Evolutionary conservation across 2,888 invertebrate genomes (phyloP).

Genomic region (Ecliptopera silaceata): DNA sequence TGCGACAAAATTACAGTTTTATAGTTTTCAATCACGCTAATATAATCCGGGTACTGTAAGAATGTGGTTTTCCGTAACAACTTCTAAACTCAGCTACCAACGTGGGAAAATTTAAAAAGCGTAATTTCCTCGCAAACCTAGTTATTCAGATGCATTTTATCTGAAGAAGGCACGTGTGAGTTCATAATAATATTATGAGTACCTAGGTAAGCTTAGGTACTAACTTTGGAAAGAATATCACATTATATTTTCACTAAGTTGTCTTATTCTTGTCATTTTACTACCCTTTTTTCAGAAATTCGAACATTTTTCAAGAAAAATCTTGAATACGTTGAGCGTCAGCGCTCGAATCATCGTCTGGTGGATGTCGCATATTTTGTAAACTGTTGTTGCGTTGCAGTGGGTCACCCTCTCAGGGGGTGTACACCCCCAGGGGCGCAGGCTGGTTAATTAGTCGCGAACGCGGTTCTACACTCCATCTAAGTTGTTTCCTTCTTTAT

Average conservation of each 20-base stretch:
- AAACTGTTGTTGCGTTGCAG: constrained; percentile 50
- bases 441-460: constrained; percentile 81
- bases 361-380: constrained; percentile 74
- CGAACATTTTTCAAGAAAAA: constrained; percentile 33
- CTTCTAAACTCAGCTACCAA: constrained; percentile 11
- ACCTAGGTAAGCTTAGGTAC: not conserved
- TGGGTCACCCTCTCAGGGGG: constrained; percentile 41
- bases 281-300: not conserved
- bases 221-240: not conserved
- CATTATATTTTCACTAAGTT: not conserved
- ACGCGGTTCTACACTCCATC: constrained; percentile 79
- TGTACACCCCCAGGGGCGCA: constrained; percentile 40
- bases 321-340: constrained; percentile 49
- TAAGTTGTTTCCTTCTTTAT: constrained; percentile 81
- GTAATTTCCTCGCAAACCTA: constrained; percentile 17
- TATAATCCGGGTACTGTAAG: not conserved
- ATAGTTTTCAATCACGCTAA: no score
- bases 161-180: constrained; percentile 7
- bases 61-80: not conserved
- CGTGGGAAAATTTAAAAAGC: constrained; percentile 17
- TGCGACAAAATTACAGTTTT: no score
- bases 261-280: not conserved
- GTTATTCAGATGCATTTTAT: constrained; percentile 23
- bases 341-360: constrained; percentile 54
- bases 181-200: constrained; percentile 1